Conservation (phyloP, 2,888 invertebrate species). For the Notocelia uddmanniana region DNA sequence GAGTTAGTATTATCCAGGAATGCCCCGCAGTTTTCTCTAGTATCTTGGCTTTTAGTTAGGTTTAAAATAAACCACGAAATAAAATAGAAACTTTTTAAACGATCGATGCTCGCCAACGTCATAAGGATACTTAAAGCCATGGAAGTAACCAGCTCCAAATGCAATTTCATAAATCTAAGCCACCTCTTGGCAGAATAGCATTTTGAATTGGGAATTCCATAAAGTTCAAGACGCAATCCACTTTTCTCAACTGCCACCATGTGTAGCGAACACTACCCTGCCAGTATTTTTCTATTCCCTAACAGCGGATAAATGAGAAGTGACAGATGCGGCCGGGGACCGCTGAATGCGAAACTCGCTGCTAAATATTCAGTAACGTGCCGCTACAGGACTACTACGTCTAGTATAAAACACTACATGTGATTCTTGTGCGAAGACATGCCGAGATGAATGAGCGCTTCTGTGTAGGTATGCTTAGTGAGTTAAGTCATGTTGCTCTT, state of each 20-base stretch:
- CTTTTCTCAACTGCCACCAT: background rate
- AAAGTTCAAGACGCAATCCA: background rate
- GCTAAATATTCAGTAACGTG: constrained; percentile 35
- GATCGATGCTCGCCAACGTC: too few species aligned
- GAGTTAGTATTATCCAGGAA: too few species aligned
- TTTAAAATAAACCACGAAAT: too few species aligned
- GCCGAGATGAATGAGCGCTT: background rate
- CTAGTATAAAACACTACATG: background rate
- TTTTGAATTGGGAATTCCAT: background rate
- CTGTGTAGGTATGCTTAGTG: too few species aligned
- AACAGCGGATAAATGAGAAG: constrained; percentile 16
- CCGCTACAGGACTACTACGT: constrained; percentile 6
- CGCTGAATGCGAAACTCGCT: constrained; percentile 19
- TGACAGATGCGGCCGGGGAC: constrained; percentile 31
- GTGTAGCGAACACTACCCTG: constrained; percentile 19
- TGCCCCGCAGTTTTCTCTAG: too few species aligned
- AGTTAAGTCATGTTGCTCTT: too few species aligned
- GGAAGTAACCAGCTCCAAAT: too few species aligned
- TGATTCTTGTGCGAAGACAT: background rate
- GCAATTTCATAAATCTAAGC: too few species aligned
- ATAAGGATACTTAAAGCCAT: too few species aligned
- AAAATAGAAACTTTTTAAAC: too few species aligned
- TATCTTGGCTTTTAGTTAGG: too few species aligned
- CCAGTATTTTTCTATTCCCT: constrained; percentile 25
- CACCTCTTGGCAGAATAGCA: background rate